phyloP scores from a whole-genome alignment of 2,113 vertebrate species.

The Marcusenius ussheri region DNA sequence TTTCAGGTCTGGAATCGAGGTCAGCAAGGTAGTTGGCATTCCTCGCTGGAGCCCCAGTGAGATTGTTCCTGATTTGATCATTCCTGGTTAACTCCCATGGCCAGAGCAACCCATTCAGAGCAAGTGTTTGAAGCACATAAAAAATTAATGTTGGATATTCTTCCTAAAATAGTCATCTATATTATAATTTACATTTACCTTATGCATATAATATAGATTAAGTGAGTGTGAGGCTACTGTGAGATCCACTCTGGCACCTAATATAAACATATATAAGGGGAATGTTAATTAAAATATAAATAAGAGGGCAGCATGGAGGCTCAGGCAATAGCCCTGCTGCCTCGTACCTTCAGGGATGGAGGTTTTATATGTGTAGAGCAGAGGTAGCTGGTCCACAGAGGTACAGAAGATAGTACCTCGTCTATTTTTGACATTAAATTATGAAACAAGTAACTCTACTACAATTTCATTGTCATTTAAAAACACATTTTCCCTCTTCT shows the following conservation, averaged over 20 bases:
- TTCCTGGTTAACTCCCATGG: not conserved
- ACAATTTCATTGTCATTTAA: not conserved
- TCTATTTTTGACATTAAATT: not conserved
- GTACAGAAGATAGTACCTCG: not conserved
- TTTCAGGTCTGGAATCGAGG: not conserved
- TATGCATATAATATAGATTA: not conserved
- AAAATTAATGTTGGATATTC: not conserved
- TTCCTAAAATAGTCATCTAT: not conserved
- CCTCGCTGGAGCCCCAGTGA: not conserved
- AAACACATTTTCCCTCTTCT: not conserved
- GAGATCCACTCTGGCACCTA: not conserved
- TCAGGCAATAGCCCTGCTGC: not conserved
- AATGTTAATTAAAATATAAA: not conserved
- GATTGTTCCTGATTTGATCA: not conserved
- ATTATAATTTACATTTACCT: not conserved
- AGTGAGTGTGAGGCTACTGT: not conserved
- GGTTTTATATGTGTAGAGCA: not conserved
- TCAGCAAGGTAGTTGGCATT: not conserved
- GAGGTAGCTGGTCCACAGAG: not conserved
- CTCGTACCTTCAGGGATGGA: not conserved
- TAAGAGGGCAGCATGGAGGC: not conserved
- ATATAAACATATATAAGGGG: not conserved
- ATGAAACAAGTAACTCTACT: not conserved
- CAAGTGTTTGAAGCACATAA: not conserved
- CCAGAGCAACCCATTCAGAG: not conserved